A percentile compares a stretch with the other conserved stretches of the same genome.
These are phyloP conservation scores for Zonitis immaculata DNA, from an alignment of 2,888 invertebrate genomes.

Conservation along the genomic window DNA sequence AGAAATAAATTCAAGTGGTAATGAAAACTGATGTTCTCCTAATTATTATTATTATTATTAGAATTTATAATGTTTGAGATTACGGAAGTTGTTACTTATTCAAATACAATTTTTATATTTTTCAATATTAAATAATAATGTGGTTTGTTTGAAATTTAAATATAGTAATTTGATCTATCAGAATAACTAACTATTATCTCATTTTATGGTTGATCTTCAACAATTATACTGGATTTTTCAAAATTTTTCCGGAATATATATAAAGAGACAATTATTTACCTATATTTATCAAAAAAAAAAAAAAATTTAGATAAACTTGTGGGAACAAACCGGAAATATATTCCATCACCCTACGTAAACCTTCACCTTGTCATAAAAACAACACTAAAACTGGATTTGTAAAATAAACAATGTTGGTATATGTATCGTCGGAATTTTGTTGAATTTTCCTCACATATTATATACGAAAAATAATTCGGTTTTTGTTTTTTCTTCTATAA, in stretches of 20 bases:
- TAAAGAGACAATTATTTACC: not conserved
- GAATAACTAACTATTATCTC: not conserved
- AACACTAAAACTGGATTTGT: not conserved
- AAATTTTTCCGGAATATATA: no score
- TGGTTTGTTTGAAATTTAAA: not conserved
- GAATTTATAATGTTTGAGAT: not conserved
- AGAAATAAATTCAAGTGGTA: no score
- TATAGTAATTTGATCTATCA: not conserved
- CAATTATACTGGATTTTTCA: not conserved
- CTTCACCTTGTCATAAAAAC: not conserved
- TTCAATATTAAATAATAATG: not conserved
- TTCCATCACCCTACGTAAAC: constrained; percentile 1
- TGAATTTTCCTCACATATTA: no score
- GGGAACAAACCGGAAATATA: not conserved
- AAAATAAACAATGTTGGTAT: not conserved
- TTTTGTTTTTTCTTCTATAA: no score
- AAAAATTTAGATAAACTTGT: not conserved
- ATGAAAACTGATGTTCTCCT: no score
- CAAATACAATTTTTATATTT: not conserved
- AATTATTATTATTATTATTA: no score
- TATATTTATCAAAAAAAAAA: not conserved
- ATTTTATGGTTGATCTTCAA: not conserved
- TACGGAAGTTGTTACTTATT: not conserved
- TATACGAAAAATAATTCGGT: no score
- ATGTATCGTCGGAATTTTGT: no score